Evolutionary conservation across 2,113 vertebrate species (phyloP).

Genomic region (Rhinoptilus africanus): DNA sequence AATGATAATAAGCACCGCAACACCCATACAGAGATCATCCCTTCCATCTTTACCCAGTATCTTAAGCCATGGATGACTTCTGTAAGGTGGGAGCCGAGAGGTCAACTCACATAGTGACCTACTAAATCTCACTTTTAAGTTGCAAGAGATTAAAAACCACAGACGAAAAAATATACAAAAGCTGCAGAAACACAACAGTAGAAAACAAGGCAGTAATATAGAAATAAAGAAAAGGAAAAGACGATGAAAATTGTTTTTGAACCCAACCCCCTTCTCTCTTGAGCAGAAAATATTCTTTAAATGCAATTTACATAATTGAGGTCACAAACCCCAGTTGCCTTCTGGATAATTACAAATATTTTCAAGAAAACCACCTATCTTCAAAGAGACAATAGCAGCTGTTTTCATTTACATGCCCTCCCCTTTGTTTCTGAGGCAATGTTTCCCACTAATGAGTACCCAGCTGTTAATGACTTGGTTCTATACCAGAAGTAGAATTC

Average conservation of each 20-base stretch:
- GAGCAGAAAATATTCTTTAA: not conserved
- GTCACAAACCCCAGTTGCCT: not conserved
- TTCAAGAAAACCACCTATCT: constrained; percentile 11
- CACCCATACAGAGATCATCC: not conserved
- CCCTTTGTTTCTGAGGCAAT: not conserved
- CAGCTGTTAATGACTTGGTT: not conserved
- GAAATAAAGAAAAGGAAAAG: not conserved
- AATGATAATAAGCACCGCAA: not conserved
- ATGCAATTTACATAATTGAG: not conserved
- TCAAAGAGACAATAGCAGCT: constrained; percentile 8
- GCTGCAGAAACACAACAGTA: not conserved
- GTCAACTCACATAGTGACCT: not conserved
- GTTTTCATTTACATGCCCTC: not conserved
- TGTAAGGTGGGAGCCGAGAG: not conserved
- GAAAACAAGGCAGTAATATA: not conserved
- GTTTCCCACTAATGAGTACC: not conserved
- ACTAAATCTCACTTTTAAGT: not conserved
- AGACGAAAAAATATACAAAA: not conserved
- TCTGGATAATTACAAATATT: not conserved
- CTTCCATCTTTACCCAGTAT: not conserved
- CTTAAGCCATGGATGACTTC: not conserved
- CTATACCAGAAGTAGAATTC: not conserved
- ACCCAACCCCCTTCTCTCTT: not conserved
- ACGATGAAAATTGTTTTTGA: not conserved
- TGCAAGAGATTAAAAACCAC: not conserved